Conservation (phyloP, 1,140 invertebrate species). For the Antheraea pernyi region DNA sequence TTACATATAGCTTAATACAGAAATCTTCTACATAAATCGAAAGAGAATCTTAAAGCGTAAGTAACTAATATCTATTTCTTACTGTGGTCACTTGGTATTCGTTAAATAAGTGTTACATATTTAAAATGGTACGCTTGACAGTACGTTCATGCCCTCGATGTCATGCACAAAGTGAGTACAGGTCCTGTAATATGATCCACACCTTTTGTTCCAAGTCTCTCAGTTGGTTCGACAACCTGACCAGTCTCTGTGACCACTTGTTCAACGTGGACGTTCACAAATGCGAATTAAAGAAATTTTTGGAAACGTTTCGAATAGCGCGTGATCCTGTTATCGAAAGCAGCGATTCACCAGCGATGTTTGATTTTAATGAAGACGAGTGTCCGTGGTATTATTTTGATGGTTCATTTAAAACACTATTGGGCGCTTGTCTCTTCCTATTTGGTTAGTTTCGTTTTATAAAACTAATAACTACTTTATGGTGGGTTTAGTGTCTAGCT, state of each 20-base stretch:
- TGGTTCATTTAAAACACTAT: conserved; percentile 73
- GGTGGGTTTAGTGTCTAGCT: too few relatives aligned
- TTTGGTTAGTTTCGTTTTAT: conserved; percentile 63
- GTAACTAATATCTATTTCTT: too few relatives aligned
- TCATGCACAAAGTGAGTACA: conserved; percentile 47
- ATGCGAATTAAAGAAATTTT: conserved; percentile 33
- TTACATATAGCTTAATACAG: too few relatives aligned
- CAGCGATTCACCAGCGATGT: conserved; percentile 35
- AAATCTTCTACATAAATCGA: too few relatives aligned
- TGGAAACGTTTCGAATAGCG: conserved; percentile 42
- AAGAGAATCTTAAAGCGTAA: too few relatives aligned
- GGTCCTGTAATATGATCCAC: conserved; percentile 47
- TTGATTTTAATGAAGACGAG: conserved; percentile 65
- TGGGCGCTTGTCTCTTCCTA: conserved; percentile 74
- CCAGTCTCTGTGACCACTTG: conserved; percentile 59
- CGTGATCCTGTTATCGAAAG: conserved; percentile 36
- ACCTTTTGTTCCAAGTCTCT: conserved; percentile 45
- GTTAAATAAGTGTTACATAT: not conserved
- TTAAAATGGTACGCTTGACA: conserved; percentile 30
- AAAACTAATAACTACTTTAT: too few relatives aligned
- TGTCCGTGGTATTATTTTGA: conserved; percentile 78
- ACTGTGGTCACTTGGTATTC: too few relatives aligned
- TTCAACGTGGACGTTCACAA: conserved; percentile 59
- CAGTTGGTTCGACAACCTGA: conserved; percentile 54
- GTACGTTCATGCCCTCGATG: conserved; percentile 50